These are phyloP conservation scores for Ellobium chinense DNA, from an alignment of 2,888 invertebrate species.

Conservation along the genomic window DNA sequence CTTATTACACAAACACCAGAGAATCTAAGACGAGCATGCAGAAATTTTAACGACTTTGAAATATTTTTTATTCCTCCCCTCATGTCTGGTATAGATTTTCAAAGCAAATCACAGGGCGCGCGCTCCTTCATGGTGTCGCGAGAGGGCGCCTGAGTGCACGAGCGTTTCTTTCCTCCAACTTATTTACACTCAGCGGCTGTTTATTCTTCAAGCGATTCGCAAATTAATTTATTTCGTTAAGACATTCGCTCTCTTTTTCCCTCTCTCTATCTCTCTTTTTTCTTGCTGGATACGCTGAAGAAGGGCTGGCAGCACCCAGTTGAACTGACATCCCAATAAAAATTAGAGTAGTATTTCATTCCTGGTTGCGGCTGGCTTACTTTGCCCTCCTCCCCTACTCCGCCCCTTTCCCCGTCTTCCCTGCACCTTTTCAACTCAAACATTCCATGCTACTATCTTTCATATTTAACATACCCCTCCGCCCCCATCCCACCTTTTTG, in stretches of 20 bases:
- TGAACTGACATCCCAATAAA: background rate
- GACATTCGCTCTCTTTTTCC: background rate
- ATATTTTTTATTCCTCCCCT: background rate
- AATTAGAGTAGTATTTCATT: background rate
- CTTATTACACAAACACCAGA: background rate
- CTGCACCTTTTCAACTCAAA: background rate
- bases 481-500: no score
- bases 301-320: no score
- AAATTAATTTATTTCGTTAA: conserved; percentile 20
- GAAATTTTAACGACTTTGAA: background rate
- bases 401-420: background rate
- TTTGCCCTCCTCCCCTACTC: background rate
- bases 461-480: no score
- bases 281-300: no score
- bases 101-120: background rate
- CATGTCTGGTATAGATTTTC: background rate
- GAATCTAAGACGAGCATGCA: background rate
- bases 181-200: background rate
- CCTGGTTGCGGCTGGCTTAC: background rate
- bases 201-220: background rate
- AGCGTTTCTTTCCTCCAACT: background rate
- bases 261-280: no score
- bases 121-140: background rate
- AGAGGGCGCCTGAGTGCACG: background rate
- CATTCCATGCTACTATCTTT: no score